A percentile compares a stretch with the other conserved stretches of the same genome.
phyloP scores from a whole-genome alignment of 2,797 vertebrate genomes.

The Periophthalmus magnuspinnatus region DNA sequence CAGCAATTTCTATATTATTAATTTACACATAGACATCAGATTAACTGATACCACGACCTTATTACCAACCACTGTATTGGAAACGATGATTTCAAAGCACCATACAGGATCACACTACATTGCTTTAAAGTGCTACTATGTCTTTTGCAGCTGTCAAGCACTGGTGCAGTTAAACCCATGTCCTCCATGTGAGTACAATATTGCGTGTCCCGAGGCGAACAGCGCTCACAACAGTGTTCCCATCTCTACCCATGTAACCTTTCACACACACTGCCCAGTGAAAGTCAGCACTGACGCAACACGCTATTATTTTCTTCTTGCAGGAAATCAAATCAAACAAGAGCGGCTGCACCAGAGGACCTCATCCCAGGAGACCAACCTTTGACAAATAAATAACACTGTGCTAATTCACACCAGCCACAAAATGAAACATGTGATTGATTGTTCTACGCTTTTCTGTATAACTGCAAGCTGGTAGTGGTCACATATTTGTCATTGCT shows the following conservation, averaged over 20 bases:
- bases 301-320: constrained; percentile 61
- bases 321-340: constrained; percentile 60
- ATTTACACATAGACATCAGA: too few species aligned
- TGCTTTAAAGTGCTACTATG: constrained; percentile 13
- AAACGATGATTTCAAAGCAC: neutral
- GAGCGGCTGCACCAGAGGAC: constrained; percentile 32
- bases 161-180: constrained; percentile 27
- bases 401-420: constrained; percentile 17
- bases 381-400: constrained; percentile 55
- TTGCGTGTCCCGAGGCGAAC: constrained; percentile 48
- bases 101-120: constrained; percentile 12
- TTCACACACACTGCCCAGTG: constrained; percentile 39
- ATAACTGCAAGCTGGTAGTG: neutral
- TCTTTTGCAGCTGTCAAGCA: constrained; percentile 44
- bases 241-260: constrained; percentile 43
- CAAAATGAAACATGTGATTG: constrained; percentile 8
- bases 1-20: too few species aligned
- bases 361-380: constrained; percentile 43
- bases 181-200: constrained; percentile 38
- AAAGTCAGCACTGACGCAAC: constrained; percentile 63
- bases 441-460: neutral
- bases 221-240: constrained; percentile 26
- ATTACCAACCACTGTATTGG: too few species aligned
- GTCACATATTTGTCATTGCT: neutral
- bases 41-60: too few species aligned